Evolutionary conservation across 30 jellyfish, hydroid and myxozoan genomes (phyloP), one percentile per base, ranked within the genome.

Genomic region (Turritopsis rubra): DNA sequence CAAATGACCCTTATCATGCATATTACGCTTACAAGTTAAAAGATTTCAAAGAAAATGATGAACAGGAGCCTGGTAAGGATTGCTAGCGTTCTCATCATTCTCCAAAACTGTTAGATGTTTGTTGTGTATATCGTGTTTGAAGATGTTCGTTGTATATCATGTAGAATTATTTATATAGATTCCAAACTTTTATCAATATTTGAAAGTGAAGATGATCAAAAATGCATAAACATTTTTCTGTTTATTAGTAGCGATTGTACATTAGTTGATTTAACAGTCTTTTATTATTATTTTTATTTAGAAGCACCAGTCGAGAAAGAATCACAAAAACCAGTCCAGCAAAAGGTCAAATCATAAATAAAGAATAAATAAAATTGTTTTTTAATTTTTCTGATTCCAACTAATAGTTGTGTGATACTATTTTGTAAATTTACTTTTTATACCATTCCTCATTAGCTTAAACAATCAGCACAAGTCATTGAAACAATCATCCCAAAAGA

Each of bases 1-100:
- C 96, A 21, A 90, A 95, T 78, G 99, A 95, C 54, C 99, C 99
- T 5, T 95, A 95, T 85, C 95, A 89, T 85, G 97, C 96, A 18
- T 95, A 95, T 78, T 95, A 95, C 82, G 90, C 82, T 52, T 96
- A 95, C 90, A 95, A 89, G 81, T 82, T 87, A 82, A 89, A 90
- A 82, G 99, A 95, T 26, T 93, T 85, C 86, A 85, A 80, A 52
- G 99, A 93, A 79, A 84, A 82, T 29, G 97, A 91, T 27, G 91
- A 26, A 18, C 28, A 73, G 30, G 88, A 83, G 65, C 97, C 53
- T 68, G 95, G 97, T 87, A 79, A 18, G 87, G 60, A 16, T 25
- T 79, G 21, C 53, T 60, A 60, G 21, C 73, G 22, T 60, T 60
- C 0, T 18, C 21, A 60, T 18, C 73, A 18, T 60, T 21, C 21